Evolutionary conservation across 1,140 invertebrate genomes (phyloP).

Genomic region (Plutomurus gul): DNA sequence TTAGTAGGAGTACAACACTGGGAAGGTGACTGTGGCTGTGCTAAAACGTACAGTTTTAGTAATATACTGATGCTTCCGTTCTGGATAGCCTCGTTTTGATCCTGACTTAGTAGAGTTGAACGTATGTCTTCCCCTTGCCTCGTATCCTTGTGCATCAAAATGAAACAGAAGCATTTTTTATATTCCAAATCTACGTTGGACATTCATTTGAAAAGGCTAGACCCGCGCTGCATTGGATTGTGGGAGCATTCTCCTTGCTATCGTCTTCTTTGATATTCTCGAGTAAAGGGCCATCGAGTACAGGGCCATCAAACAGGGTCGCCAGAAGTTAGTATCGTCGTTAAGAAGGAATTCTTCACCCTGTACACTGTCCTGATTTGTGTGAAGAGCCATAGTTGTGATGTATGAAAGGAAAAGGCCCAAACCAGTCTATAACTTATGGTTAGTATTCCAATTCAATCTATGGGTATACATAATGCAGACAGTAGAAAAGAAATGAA

Average conservation of each 20-base stretch:
- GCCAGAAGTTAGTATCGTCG: too few species aligned
- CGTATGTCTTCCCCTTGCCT: not conserved
- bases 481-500: not conserved
- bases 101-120: not conserved
- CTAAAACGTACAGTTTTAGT: too few species aligned
- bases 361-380: too few species aligned
- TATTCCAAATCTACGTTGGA: not conserved
- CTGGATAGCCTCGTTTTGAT: not conserved
- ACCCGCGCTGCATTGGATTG: not conserved
- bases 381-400: too few species aligned
- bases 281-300: too few species aligned
- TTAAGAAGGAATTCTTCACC: too few species aligned
- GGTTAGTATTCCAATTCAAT: constrained; percentile 19
- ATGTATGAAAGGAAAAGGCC: not conserved
- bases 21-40: not conserved
- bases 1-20: not conserved
- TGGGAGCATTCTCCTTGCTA: too few species aligned
- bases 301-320: too few species aligned
- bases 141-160: not conserved
- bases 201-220: not conserved
- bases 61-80: not conserved
- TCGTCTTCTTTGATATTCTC: too few species aligned
- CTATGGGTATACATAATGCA: too few species aligned
- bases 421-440: not conserved
- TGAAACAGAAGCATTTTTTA: not conserved